phyloP scores from a whole-genome alignment of 2,888 invertebrate genomes.

The Agonopterix heracliana region DNA sequence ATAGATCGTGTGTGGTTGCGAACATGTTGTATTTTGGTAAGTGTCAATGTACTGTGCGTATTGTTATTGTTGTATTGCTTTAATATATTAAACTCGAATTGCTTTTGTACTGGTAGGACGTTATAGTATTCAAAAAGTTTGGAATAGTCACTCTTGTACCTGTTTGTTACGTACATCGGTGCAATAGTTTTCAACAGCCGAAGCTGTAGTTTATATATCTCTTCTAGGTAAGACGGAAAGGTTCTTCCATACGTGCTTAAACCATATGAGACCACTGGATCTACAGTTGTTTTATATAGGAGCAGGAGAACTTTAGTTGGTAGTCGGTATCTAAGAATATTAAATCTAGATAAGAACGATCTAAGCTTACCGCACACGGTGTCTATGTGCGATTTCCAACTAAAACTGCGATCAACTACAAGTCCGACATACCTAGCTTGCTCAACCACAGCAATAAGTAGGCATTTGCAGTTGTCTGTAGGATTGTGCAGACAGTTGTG shows the following conservation, averaged over 20 bases:
- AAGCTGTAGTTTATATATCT: constrained; percentile 1
- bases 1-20: too few relatives aligned
- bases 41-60: too few relatives aligned
- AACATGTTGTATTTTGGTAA: too few relatives aligned
- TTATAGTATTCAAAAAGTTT: too few relatives aligned
- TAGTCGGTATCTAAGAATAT: constrained; percentile 1
- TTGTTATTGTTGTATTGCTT: too few relatives aligned
- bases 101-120: too few relatives aligned
- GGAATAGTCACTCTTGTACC: too few relatives aligned
- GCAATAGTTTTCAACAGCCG: not conserved
- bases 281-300: not conserved
- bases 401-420: not conserved
- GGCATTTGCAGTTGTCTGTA: not conserved
- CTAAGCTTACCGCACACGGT: not conserved
- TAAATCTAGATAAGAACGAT: not conserved
- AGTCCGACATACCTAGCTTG: not conserved
- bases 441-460: not conserved
- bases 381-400: not conserved
- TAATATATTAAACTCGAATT: too few relatives aligned
- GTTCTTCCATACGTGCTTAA: constrained; percentile 2
- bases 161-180: too few relatives aligned
- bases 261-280: not conserved
- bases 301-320: not conserved
- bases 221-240: not conserved
- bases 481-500: constrained; percentile 4